Evolutionary conservation across 2,888 invertebrate species (phyloP).

Genomic region (Phragmatobia fuliginosa): DNA sequence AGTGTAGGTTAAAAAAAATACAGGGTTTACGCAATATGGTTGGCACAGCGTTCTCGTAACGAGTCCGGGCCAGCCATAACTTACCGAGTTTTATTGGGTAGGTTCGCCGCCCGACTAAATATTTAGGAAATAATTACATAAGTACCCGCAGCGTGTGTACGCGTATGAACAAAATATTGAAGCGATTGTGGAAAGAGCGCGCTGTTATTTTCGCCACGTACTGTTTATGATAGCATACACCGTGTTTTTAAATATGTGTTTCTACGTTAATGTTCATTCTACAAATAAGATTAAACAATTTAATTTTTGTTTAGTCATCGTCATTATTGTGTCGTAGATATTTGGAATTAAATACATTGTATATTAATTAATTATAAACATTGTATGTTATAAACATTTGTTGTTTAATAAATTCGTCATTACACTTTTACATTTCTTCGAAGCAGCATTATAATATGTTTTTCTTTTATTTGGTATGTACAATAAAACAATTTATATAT

Average conservation of each 20-base stretch:
- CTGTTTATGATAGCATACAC: slow-evolving; percentile 5
- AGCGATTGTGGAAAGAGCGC: slow-evolving; percentile 23
- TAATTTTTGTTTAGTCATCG: background rate
- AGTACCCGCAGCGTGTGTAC: slow-evolving; percentile 52
- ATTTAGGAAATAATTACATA: slow-evolving; percentile 75
- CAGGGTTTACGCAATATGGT: slow-evolving; percentile 51
- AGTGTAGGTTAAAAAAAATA: slow-evolving; percentile 57
- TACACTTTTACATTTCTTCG: background rate
- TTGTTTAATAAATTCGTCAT: background rate
- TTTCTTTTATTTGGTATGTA: too few species aligned
- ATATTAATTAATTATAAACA: too few species aligned
- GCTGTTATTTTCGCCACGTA: slow-evolving; percentile 22
- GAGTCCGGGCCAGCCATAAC: slow-evolving; percentile 63
- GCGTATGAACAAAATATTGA: slow-evolving; percentile 50
- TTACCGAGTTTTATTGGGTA: slow-evolving; percentile 68
- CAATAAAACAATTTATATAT: too few species aligned
- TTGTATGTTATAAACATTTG: too few species aligned
- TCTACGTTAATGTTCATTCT: background rate
- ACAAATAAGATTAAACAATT: background rate
- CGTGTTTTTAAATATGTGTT: slow-evolving; percentile 5
- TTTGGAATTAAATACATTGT: background rate
- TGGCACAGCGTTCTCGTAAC: slow-evolving; percentile 56
- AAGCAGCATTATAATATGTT: too few species aligned
- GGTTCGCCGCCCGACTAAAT: slow-evolving; percentile 67
- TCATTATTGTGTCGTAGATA: background rate